These are phyloP conservation scores for Iguana delicatissima DNA, from an alignment of 2,797 vertebrate genomes.

Conservation along the genomic window DNA sequence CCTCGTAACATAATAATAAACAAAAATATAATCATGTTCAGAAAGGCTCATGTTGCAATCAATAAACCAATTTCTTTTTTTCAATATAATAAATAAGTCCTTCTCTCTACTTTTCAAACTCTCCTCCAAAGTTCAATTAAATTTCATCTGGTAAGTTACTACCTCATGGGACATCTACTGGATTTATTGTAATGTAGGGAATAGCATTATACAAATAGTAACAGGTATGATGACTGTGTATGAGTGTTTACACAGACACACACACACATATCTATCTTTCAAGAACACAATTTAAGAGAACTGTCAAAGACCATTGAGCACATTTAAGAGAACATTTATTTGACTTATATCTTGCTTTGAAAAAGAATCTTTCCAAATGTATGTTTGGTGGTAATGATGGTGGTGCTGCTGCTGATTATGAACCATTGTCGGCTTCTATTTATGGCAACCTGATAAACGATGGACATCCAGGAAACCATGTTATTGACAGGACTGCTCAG, in stretches of 20 bases:
- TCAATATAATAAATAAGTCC: neutral
- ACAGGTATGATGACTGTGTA: neutral
- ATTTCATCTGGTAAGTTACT: neutral
- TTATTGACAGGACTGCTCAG: no score
- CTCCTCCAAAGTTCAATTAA: neutral
- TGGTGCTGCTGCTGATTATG: no score
- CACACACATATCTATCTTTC: no score
- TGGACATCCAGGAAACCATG: no score
- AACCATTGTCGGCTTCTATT: no score
- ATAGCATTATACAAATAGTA: slow-evolving; percentile 46
- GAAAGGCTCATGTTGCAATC: no score
- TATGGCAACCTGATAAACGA: no score
- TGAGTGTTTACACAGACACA: no score
- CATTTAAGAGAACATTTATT: neutral
- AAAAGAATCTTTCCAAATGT: neutral
- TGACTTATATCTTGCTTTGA: neutral
- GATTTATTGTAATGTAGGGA: slow-evolving; percentile 55
- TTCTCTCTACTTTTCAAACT: neutral
- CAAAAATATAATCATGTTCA: neutral
- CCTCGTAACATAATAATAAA: no score
- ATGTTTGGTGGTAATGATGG: neutral
- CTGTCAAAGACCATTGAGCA: no score
- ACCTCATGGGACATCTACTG: slow-evolving; percentile 42
- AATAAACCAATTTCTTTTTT: neutral
- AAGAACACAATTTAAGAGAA: neutral